Evolutionary conservation across 1,140 invertebrate genomes (phyloP).

Genomic region (Theocolax elegans): DNA sequence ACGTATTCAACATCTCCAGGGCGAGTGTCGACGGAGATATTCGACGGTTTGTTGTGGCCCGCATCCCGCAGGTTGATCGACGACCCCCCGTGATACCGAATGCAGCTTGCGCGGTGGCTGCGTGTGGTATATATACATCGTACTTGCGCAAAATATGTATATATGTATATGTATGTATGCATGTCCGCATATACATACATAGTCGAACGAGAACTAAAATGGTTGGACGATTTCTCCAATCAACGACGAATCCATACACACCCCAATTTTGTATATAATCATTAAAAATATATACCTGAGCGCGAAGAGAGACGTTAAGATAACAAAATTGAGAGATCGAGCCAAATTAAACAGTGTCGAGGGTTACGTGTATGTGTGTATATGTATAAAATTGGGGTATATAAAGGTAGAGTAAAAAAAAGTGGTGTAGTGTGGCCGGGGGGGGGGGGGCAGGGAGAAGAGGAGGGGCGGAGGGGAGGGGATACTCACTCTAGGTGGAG

Average conservation of each 20-base stretch:
- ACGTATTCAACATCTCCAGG: too few relatives aligned
- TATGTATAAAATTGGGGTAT: too few relatives aligned
- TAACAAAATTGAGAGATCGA: conserved; percentile 30
- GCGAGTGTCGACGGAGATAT: too few relatives aligned
- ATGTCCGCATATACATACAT: background rate
- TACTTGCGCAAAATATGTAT: too few relatives aligned
- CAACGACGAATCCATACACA: too few relatives aligned
- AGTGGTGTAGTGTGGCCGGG: background rate
- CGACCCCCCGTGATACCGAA: conserved; percentile 65
- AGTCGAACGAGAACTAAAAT: background rate
- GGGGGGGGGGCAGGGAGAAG: background rate
- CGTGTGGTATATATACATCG: too few relatives aligned
- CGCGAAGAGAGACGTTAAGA: conserved; percentile 23
- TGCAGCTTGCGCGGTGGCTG: too few relatives aligned
- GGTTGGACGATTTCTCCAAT: too few relatives aligned
- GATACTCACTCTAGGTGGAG: background rate
- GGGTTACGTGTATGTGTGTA: too few relatives aligned
- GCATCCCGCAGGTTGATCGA: conserved; percentile 62
- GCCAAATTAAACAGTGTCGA: background rate
- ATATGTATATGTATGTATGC: background rate
- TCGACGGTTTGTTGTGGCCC: conserved; percentile 58
- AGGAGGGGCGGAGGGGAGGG: background rate
- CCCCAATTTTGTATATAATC: too few relatives aligned
- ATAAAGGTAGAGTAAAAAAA: too few relatives aligned
- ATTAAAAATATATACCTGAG: too few relatives aligned